Evolutionary conservation across 2,888 invertebrate genomes (phyloP).

Genomic region (Meteorus colon): DNA sequence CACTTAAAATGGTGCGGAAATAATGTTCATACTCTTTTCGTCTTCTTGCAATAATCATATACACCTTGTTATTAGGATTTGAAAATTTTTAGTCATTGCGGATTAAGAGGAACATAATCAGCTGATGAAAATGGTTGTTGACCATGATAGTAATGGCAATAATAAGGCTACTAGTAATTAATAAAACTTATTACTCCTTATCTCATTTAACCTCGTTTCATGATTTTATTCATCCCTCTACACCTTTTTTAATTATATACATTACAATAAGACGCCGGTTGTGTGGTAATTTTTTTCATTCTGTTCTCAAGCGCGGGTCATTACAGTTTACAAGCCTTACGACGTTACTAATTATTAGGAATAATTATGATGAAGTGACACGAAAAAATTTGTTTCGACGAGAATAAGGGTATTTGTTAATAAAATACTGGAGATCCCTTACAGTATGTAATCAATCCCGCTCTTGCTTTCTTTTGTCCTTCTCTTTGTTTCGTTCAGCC

Average conservation of each 20-base stretch:
- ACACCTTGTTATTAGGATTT: background rate
- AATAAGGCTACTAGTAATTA: background rate
- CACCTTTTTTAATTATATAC: constrained; percentile 46
- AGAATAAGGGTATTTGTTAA: background rate
- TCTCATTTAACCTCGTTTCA: background rate
- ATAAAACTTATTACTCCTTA: background rate
- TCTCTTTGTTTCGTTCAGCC: background rate
- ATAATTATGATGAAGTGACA: constrained; percentile 54
- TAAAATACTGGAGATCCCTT: background rate
- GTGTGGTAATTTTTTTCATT: constrained; percentile 27
- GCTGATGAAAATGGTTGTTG: background rate
- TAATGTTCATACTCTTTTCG: background rate
- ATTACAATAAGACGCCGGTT: constrained; percentile 55
- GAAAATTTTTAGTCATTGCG: background rate
- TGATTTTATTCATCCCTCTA: constrained; percentile 10
- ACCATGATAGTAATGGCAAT: background rate
- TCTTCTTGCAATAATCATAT: background rate
- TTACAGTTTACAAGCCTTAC: constrained; percentile 60
- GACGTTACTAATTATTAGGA: constrained; percentile 53
- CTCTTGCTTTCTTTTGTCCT: background rate
- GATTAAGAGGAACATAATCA: background rate
- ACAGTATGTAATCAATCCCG: background rate
- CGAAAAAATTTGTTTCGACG: background rate
- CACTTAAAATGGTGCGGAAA: background rate
- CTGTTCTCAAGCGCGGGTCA: constrained; percentile 39